A percentile compares a stretch with the other conserved stretches of the same genome.
Evolutionary conservation across 2,888 invertebrate genomes (phyloP).

Genomic region (Erebia aethiops): DNA sequence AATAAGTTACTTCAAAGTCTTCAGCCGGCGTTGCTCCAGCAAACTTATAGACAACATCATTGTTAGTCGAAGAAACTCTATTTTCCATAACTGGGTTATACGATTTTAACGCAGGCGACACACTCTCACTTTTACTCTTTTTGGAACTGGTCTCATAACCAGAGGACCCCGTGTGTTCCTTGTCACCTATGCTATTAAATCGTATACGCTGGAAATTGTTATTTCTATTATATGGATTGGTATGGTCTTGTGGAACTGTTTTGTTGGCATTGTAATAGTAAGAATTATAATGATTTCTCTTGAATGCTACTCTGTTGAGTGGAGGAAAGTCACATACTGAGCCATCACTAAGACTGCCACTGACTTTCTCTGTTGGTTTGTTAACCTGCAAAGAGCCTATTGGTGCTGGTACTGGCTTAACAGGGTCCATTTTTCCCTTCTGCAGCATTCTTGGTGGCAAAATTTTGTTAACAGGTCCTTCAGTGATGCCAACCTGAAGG

Average conservation of each 20-base stretch:
- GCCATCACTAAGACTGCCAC: conserved; percentile 72
- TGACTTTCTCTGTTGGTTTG: conserved; percentile 55
- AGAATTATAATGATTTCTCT: conserved; percentile 42
- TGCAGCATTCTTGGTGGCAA: conserved; percentile 76
- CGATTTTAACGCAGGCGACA: conserved; percentile 51
- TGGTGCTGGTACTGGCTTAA: conserved; percentile 60
- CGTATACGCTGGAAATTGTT: conserved; percentile 61
- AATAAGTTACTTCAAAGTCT: conserved; percentile 67
- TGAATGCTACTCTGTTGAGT: conserved; percentile 56
- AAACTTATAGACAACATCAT: conserved; percentile 67
- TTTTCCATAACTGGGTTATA: conserved; percentile 75
- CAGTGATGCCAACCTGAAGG: conserved; percentile 83
- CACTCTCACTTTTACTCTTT: conserved; percentile 54
- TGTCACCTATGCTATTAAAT: conserved; percentile 62
- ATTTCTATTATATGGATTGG: conserved; percentile 54
- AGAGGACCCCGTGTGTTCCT: conserved; percentile 63
- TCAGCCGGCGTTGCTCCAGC: conserved; percentile 61
- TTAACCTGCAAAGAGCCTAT: conserved; percentile 51
- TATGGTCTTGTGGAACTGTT: conserved; percentile 47
- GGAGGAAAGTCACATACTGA: conserved; percentile 66
- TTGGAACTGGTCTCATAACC: conserved; percentile 69
- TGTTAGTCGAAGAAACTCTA: conserved; percentile 73
- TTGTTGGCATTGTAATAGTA: conserved; percentile 41
- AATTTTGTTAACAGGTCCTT: conserved; percentile 78
- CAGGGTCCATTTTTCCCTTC: conserved; percentile 65